Conservation (phyloP, 2,888 invertebrate genomes). For the Crioceris asparagi region DNA sequence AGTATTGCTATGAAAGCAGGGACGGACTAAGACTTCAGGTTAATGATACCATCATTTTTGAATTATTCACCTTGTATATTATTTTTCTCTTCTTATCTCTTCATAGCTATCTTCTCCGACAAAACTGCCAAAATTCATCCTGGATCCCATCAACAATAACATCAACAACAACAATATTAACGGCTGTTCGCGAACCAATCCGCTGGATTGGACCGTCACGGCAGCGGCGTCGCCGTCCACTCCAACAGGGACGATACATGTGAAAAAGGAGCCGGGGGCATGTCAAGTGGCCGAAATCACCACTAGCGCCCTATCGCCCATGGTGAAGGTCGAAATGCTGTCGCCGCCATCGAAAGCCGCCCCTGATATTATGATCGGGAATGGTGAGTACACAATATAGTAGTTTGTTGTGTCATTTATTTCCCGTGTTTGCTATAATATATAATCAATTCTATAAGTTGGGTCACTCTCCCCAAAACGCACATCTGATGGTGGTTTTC, state of each 20-base stretch:
- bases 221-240: no score
- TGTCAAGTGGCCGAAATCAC: slow-evolving; percentile 52
- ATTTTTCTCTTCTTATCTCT: background rate
- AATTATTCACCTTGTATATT: no score
- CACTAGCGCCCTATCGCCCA: slow-evolving; percentile 52
- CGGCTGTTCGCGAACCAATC: slow-evolving; percentile 61
- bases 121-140: slow-evolving; percentile 20
- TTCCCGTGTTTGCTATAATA: no score
- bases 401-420: no score
- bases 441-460: no score
- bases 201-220: slow-evolving; percentile 48
- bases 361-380: no score
- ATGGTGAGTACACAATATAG: no score
- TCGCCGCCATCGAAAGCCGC: slow-evolving; percentile 4
- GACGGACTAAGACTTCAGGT: no score
- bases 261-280: slow-evolving; percentile 54
- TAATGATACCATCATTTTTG: no score
- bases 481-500: no score
- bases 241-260: slow-evolving; percentile 40
- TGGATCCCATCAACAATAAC: background rate
- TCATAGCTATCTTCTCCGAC: slow-evolving; percentile 10
- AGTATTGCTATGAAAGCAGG: no score
- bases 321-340: slow-evolving; percentile 38
- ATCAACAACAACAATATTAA: slow-evolving; percentile 5
- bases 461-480: no score